These are phyloP conservation scores for Anthrax anthrax DNA, from an alignment of 2,888 invertebrate genomes.

Conservation along the genomic window DNA sequence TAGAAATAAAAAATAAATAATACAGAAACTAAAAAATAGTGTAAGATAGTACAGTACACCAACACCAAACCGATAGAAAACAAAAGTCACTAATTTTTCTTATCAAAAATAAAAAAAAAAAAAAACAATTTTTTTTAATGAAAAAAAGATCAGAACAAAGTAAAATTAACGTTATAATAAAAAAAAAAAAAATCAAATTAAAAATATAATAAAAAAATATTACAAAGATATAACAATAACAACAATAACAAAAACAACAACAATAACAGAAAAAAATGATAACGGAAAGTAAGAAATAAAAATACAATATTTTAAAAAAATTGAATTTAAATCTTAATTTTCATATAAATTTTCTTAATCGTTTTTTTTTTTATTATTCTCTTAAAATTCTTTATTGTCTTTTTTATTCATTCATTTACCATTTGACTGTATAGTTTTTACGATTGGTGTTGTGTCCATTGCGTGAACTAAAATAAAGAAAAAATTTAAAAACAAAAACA, in stretches of 20 bases:
- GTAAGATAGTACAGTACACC: neutral
- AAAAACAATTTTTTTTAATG: neutral
- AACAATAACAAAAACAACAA: neutral
- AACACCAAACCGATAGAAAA: constrained; percentile 7
- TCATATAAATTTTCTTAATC: no score
- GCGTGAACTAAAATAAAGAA: constrained; percentile 28
- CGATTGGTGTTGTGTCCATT: constrained; percentile 36
- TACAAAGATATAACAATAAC: neutral
- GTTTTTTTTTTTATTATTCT: neutral
- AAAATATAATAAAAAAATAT: neutral
- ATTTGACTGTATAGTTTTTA: constrained; percentile 34
- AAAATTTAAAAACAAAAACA: constrained; percentile 15
- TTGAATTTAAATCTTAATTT: no score
- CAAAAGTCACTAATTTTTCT: neutral
- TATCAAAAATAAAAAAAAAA: neutral
- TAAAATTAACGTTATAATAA: neutral
- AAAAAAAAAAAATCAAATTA: neutral
- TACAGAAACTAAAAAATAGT: constrained; percentile 8
- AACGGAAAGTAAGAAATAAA: no score
- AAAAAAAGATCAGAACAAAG: no score
- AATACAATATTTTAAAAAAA: no score
- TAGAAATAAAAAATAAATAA: constrained; percentile 16
- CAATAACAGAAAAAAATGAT: no score
- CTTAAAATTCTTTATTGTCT: constrained; percentile 24
- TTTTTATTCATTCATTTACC: constrained; percentile 40